Base-by-base conservation (phyloP, 2,797 vertebrate genomes). In the Corythornis leucogaster region DNA sequence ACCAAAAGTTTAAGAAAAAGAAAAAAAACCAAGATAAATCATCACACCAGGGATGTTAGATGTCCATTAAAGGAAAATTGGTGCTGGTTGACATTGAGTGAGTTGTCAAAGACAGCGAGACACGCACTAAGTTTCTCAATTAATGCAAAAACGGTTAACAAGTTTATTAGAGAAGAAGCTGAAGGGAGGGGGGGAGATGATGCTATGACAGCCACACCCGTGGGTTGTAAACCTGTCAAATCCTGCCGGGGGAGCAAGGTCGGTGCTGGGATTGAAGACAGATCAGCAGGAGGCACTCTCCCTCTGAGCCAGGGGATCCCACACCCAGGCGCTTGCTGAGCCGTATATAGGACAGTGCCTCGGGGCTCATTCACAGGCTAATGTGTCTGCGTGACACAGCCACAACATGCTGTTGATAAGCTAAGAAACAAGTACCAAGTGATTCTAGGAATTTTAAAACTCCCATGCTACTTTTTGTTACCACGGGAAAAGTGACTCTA, bases 201-300 rank as follows among this genome's bases (percentile, higher is more conserved):
- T 95, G 93, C 90, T 93, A 90, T 90, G 93, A 92, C 94, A 95
- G 96, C 92, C 94, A 92, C 95, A 96, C 88, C 95, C 92, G 94
- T 96, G 94, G 94, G 95, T 83, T 95, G 94, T 33, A 96, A 95
- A 93, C 87, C 92, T 95, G 95, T 96, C 91, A 95, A 78, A 93
- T 91, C 80, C 92, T 16, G 4, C 78, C 89, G 89, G 69, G 62
- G 83, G 90, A 64, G 91, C 86, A 81, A 90, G 94, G 92, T 94
- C 75, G 62, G 55, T 54, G 63, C 68, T 69, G 89, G 93, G 95
- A 89, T 94, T 85, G 92, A 85, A 93, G 95, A 48, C 40, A 73
- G 94, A 96, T 95, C 95, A 96, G 95, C 80, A 96, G 94, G 96
- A 96, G 92, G 90, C 95, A 96, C 95, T 95, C 88, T 92, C 94